A percentile compares a stretch with the other conserved stretches of the same genome.
Evolutionary conservation across 2,113 vertebrate genomes (phyloP).

Genomic region (Cercocebus atys): DNA sequence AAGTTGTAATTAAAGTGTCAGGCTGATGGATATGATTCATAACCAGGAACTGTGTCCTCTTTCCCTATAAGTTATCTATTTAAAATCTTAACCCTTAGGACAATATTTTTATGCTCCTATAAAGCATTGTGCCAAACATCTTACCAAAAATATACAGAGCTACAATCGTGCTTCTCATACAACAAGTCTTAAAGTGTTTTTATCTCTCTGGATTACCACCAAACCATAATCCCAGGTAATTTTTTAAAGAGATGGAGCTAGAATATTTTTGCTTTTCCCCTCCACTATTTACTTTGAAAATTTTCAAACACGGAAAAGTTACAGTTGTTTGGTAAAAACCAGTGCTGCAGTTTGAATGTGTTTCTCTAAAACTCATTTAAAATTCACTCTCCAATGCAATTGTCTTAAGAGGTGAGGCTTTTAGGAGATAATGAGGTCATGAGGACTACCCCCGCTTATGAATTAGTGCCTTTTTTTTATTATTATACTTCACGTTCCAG

Average conservation of each 20-base stretch:
- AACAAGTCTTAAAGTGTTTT: not conserved
- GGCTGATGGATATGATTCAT: not conserved
- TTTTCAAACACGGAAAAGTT: not conserved
- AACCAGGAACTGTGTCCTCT: not conserved
- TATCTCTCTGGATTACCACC: not conserved
- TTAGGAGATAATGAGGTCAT: not conserved
- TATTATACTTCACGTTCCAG: no score
- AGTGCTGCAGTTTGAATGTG: not conserved
- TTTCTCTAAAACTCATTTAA: not conserved
- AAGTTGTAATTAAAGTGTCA: constrained; percentile 37
- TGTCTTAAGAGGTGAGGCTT: not conserved
- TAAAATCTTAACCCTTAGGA: not conserved
- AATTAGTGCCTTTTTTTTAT: not conserved
- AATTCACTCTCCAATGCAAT: not conserved
- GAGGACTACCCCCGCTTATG: not conserved
- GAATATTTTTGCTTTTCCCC: not conserved
- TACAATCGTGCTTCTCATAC: not conserved
- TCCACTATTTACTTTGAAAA: constrained; percentile 36
- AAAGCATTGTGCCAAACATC: not conserved
- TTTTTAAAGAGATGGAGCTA: not conserved
- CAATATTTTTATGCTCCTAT: not conserved
- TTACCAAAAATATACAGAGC: not conserved
- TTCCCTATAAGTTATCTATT: not conserved
- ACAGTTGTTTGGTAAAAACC: not conserved
- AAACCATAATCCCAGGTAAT: not conserved